A percentile compares a stretch with the other conserved stretches of the same genome.
These are phyloP conservation scores for Lophura nycthemera DNA, from an alignment of 2,113 vertebrate genomes.

Conservation along the genomic window DNA sequence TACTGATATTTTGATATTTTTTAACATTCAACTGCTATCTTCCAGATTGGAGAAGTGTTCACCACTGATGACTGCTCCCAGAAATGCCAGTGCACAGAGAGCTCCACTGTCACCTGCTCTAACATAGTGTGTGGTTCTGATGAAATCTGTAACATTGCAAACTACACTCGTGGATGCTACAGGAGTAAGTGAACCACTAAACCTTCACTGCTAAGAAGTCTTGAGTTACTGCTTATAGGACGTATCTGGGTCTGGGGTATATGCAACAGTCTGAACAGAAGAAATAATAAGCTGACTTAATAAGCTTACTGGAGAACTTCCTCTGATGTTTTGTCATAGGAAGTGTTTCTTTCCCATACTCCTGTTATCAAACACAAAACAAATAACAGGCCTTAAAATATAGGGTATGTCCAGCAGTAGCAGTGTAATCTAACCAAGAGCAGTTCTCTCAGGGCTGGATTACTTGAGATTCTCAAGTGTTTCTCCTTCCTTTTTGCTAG, in stretches of 20 bases:
- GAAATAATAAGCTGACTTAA: not conserved
- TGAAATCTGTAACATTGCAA: conserved; percentile 53
- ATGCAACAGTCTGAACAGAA: not conserved
- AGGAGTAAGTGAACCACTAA: conserved; percentile 46
- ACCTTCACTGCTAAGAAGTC: not conserved
- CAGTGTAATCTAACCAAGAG: not conserved
- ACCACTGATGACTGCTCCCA: conserved; percentile 72
- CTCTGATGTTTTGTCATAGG: not conserved
- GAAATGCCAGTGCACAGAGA: conserved; percentile 64
- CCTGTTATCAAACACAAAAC: not conserved
- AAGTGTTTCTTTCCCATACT: not conserved
- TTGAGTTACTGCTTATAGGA: not conserved
- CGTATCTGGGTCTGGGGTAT: not conserved
- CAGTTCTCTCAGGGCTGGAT: not conserved
- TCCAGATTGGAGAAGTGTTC: conserved; percentile 67
- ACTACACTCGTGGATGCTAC: conserved; percentile 70
- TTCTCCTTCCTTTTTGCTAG: conserved; percentile 19
- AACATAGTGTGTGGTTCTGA: not conserved
- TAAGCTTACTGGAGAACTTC: not conserved
- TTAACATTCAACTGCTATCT: not conserved
- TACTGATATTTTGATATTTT: not conserved
- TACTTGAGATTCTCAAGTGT: not conserved
- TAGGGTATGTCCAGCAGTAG: not conserved
- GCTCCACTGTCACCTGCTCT: conserved; percentile 53
- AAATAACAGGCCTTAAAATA: not conserved